Conservation (phyloP, 2,113 vertebrate genomes). For the Callaeas wilsoni region DNA sequence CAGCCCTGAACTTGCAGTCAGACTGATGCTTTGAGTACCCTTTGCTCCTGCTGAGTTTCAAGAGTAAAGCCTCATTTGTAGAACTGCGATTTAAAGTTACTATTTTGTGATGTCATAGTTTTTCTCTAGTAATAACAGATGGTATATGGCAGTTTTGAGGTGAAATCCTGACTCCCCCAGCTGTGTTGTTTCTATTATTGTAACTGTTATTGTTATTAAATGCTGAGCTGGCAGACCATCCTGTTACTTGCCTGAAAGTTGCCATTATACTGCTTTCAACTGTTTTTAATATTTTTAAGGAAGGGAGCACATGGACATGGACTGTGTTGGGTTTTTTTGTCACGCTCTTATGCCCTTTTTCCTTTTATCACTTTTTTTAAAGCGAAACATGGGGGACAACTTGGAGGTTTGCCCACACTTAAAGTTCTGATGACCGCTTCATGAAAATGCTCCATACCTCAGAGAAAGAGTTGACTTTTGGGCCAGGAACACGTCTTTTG, state of each 20-base stretch:
- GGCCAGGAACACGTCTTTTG: background rate
- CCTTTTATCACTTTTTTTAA: background rate
- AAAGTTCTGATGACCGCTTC: background rate
- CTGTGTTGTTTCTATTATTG: slow-evolving; percentile 9
- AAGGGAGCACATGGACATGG: background rate
- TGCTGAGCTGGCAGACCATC: background rate
- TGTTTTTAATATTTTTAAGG: background rate
- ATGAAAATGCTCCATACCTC: background rate
- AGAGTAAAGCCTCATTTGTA: background rate
- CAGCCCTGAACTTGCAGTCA: background rate
- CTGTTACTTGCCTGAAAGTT: background rate
- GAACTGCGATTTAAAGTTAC: background rate
- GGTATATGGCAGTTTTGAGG: background rate
- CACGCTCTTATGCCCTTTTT: background rate
- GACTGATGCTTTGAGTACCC: background rate
- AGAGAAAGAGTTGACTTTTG: background rate
- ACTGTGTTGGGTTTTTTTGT: background rate
- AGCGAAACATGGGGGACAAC: background rate
- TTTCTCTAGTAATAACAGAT: slow-evolving; percentile 10
- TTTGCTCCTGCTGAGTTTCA: background rate
- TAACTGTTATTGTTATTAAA: background rate
- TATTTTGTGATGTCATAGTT: background rate
- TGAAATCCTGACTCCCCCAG: background rate
- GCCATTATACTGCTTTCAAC: background rate
- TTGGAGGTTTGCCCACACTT: background rate